Evolutionary conservation across 2,113 vertebrate species (phyloP), one percentile per base, ranked within the genome.

Genomic region (Papio anubis): DNA sequence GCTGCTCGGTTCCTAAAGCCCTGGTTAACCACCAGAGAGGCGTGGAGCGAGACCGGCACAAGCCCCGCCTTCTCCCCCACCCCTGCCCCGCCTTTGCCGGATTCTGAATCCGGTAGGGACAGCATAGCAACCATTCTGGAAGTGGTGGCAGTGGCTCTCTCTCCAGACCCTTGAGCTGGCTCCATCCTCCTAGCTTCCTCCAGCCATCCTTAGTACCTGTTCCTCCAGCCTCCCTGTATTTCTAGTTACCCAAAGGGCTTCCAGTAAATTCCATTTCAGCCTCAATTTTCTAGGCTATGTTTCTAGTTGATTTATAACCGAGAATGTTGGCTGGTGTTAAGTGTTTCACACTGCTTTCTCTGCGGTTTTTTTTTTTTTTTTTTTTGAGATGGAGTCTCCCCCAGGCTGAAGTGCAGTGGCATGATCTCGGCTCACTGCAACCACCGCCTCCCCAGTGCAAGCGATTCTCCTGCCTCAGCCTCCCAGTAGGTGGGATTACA

Each of bases 11-110:
- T 91, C 72, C 61, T 94, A 87, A 79, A 45, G 68, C 12, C 45
- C 0, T 0, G 14, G 48, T 48, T 2, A 0, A 11, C 14, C 4
- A 1, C 0, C 17, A 0, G 21, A 1, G 20, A 48, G 48, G 48
- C 48, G 16, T 3, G 45, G n/a, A 0, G 40, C 1, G 16, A 80
- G 61, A 11, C 82, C 80, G 2, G 32, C 25, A 8, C 11, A 14
- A 70, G 57, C 30, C 59, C 17, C 13, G 61, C 40, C 59, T 7
- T 48, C 48, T 48, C 10, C 48, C 10, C 48, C 48, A 48, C 45
- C 45, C 21, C 20, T 52, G 2, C 25, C 45, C 45, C 48, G 48
- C 48, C 48, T 48, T 2, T 48, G 48, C 48, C 48, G 43, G 40
- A 50, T 82, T 7, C 8, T 12, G 20, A 80, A 25, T 35, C 40